phyloP scores from a whole-genome alignment of 2,113 vertebrate genomes.

The Neoarius graeffei region DNA sequence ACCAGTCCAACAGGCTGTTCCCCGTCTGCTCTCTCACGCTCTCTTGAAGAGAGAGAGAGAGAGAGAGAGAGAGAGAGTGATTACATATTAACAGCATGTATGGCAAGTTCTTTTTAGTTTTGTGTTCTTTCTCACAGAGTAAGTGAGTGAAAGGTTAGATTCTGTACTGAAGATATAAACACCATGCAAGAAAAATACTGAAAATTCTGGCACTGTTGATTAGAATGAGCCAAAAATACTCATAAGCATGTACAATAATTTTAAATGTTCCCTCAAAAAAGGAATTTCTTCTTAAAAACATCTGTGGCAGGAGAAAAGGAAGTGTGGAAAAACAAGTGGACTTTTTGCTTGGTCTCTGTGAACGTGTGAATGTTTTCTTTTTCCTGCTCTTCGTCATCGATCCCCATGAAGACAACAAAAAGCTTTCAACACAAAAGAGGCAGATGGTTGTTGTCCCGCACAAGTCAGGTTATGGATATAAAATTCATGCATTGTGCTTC shows the following conservation, averaged over 20 bases:
- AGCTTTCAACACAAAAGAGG: not conserved
- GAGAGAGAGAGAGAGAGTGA: constrained; percentile 14
- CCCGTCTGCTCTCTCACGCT: constrained; percentile 33
- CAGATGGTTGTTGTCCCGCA: not conserved
- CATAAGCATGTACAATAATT: not conserved
- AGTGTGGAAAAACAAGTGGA: not conserved
- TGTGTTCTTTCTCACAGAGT: not conserved
- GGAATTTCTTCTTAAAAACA: no score
- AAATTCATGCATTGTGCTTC: not conserved
- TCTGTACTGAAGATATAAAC: no score
- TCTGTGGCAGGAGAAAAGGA: no score
- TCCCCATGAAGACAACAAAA: not conserved
- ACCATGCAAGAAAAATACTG: no score
- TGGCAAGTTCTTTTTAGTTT: constrained; percentile 4
- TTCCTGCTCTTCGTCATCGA: not conserved
- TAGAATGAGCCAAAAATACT: no score
- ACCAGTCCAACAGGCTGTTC: constrained; percentile 50
- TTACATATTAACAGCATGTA: constrained; percentile 7
- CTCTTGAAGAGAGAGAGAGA: constrained; percentile 16
- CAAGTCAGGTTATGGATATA: not conserved
- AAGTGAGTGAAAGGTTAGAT: no score
- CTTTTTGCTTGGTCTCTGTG: not conserved
- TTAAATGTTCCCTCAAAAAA: no score
- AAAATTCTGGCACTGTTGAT: no score
- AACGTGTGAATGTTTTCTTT: not conserved